A percentile compares a stretch with the other conserved stretches of the same genome.
Conservation (phyloP, 37 sponge, comb jelly and placozoan genomes). For the Axinella damicornis region DNA sequence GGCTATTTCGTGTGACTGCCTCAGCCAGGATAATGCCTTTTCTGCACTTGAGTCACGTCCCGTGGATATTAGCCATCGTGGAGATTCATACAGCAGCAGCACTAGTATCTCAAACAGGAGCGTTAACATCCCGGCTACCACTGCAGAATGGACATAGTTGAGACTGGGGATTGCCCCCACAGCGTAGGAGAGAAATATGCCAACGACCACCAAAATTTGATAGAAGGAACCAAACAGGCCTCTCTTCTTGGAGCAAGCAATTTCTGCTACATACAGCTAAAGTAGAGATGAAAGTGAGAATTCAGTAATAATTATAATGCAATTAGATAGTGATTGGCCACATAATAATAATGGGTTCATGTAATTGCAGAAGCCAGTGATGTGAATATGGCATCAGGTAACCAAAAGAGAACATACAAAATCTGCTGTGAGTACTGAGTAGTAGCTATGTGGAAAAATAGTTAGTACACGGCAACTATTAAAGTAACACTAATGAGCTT, state of each 20-base stretch:
- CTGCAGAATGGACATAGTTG: neutral
- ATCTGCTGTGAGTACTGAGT: too few species aligned
- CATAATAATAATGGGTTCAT: too few species aligned
- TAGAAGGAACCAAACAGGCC: constrained; percentile 1
- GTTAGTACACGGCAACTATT: too few species aligned
- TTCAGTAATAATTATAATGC: too few species aligned
- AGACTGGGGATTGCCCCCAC: neutral
- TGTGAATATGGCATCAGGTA: too few species aligned
- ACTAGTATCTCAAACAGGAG: neutral
- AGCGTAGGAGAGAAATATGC: neutral
- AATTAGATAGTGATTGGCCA: too few species aligned
- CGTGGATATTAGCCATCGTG: neutral
- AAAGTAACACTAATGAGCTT: too few species aligned
- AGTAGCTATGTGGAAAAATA: too few species aligned
- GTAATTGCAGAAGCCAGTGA: too few species aligned
- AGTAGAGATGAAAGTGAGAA: neutral
- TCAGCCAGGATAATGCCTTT: neutral
- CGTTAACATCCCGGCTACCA: neutral
- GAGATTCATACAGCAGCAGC: neutral
- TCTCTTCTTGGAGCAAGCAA: neutral
- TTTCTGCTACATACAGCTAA: neutral
- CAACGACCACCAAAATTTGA: neutral
- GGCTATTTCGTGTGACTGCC: neutral
- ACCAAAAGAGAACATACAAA: too few species aligned
- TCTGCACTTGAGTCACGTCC: neutral